Base-by-base conservation (phyloP, 1,140 invertebrate genomes). In the Diploscapter pachys region DNA sequence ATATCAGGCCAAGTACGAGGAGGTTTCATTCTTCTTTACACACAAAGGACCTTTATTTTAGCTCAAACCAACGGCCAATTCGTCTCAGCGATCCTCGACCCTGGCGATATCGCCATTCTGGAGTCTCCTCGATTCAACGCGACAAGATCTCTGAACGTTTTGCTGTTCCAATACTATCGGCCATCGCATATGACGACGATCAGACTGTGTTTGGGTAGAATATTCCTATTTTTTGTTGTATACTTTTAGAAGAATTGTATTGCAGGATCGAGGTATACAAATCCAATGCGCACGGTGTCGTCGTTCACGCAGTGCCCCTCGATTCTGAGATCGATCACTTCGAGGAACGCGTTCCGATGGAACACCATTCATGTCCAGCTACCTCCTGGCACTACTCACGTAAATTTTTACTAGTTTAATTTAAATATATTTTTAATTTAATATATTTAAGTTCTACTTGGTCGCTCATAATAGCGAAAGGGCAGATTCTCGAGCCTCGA, bases 321-420 rank as follows among this genome's bases (percentile, higher is more conserved):
- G n/a, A 83, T 83, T 72, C 64, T 83, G 31, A 71, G 84, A 53
- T 83, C 84, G 11, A 71, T 83, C 13, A 86, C 82, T 51, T 82
- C 82, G 48, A 84, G 82, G 53, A 83, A 82, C 75, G 83, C 82
- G 0, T 85, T 77, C 63, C 84, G 86, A 67, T 83, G 82, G 82
- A 86, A 83, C 72, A 83, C 77, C 51, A 80, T 86, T 2, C 84
- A 83, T 63, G 81, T 83, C 54, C 84, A 83, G 72, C 71, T 83
- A 57, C 82, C 82, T n/a, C 84, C 82, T 48, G 82, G 84, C 63
- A 83, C 82, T 0, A 85, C 79, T 4, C 75, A 83, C 61, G 82
- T 83, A 70, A 72, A 75, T 53, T 63, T 62, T 48, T 5, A 11
- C 48, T 55, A 31, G 31, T 31, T 31, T 31, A 31, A 31, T 31